Percentiles rank a stretch among this genome's conserved stretches.
Conservation (phyloP, 2,888 invertebrate genomes). For the Piscicola geometra region DNA sequence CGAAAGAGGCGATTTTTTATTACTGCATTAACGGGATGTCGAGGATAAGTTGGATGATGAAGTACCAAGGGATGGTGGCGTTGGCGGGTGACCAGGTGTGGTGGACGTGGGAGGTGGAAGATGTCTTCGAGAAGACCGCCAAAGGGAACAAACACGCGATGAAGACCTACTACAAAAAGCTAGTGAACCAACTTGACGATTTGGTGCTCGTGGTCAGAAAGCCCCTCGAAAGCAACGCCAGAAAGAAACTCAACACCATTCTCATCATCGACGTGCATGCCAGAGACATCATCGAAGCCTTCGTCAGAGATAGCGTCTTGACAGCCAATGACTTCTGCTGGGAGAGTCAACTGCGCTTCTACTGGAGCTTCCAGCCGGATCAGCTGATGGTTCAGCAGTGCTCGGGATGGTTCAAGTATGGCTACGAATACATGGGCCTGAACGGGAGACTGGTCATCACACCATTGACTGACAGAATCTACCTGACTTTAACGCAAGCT, state of each 20-base stretch:
- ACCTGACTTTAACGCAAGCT: slow-evolving; percentile 79
- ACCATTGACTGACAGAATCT: slow-evolving; percentile 84
- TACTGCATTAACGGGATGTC: slow-evolving; percentile 71
- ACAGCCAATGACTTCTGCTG: slow-evolving; percentile 82
- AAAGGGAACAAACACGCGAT: slow-evolving; percentile 68
- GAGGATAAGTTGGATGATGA: slow-evolving; percentile 80
- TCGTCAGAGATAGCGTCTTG: slow-evolving; percentile 68
- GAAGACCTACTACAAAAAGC: slow-evolving; percentile 77
- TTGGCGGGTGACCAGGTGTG: slow-evolving; percentile 81
- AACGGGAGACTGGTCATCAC: slow-evolving; percentile 86
- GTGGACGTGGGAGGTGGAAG: slow-evolving; percentile 93
- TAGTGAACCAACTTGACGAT: slow-evolving; percentile 76
- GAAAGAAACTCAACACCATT: slow-evolving; percentile 80
- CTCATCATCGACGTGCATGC: slow-evolving; percentile 87
- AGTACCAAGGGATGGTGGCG: slow-evolving; percentile 81
- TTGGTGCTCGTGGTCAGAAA: slow-evolving; percentile 71
- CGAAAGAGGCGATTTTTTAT: slow-evolving; percentile 79
- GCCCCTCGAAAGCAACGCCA: slow-evolving; percentile 72
- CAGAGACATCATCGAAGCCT: slow-evolving; percentile 77
- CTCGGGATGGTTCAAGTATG: slow-evolving; percentile 76
- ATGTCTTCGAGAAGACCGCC: slow-evolving; percentile 67
- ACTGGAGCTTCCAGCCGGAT: slow-evolving; percentile 78
- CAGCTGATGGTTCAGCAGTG: slow-evolving; percentile 79
- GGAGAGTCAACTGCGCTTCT: slow-evolving; percentile 87
- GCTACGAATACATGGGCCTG: slow-evolving; percentile 90